Conservation (phyloP, 2,888 invertebrate species). For the Caenorhabditis auriculariae region DNA sequence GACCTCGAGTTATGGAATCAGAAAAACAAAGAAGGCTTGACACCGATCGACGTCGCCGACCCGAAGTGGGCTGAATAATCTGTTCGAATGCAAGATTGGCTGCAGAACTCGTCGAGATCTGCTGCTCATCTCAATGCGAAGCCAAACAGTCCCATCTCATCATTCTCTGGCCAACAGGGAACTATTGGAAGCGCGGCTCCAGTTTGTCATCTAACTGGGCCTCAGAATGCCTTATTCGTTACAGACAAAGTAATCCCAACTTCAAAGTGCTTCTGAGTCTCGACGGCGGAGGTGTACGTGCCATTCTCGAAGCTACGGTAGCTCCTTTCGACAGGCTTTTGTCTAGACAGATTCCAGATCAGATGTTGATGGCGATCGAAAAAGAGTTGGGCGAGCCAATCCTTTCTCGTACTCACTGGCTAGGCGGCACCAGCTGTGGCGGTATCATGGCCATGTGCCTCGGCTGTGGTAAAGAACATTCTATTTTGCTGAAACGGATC, state of each 20-base stretch:
- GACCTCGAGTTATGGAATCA: constrained; percentile 15
- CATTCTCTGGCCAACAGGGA: constrained; percentile 16
- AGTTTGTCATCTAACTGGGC: neutral
- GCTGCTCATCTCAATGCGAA: constrained; percentile 7
- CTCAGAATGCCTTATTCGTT: neutral
- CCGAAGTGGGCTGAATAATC: neutral
- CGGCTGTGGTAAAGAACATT: constrained; percentile 14
- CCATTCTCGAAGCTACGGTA: constrained; percentile 15
- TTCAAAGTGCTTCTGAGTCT: constrained; percentile 31
- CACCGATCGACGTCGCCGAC: constrained; percentile 22
- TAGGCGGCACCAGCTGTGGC: constrained; percentile 38
- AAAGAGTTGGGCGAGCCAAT: constrained; percentile 24
- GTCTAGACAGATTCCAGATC: neutral
- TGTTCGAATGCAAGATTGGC: too few species aligned
- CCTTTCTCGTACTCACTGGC: constrained; percentile 27
- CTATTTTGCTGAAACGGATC: neutral
- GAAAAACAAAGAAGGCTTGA: constrained; percentile 27
- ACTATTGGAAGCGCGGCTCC: constrained; percentile 16
- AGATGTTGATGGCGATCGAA: constrained; percentile 28
- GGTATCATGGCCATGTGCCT: constrained; percentile 31
- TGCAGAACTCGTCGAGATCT: constrained; percentile 29
- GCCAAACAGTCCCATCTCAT: constrained; percentile 6
- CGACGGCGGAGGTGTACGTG: constrained; percentile 34
- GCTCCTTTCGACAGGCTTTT: neutral
- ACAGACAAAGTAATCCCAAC: constrained; percentile 12